phyloP scores from a whole-genome alignment of 2,113 vertebrate species.

The Corythaixoides concolor region DNA sequence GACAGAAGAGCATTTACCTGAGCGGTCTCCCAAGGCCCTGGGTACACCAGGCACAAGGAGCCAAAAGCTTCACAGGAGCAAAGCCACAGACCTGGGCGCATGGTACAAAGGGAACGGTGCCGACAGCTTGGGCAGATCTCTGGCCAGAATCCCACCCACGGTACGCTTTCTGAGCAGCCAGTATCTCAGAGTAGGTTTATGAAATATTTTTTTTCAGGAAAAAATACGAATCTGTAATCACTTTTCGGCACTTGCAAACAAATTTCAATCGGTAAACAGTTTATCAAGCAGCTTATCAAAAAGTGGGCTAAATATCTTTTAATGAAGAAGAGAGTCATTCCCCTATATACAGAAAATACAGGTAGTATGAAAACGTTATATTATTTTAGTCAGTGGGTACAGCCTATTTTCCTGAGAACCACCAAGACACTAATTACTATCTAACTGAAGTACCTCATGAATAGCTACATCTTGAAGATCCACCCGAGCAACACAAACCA shows the following conservation, averaged over 20 bases:
- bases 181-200: neutral
- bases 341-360: neutral
- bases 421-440: neutral
- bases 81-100: neutral
- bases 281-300: neutral
- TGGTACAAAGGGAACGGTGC: neutral
- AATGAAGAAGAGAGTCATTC: neutral
- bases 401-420: neutral
- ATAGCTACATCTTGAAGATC: neutral
- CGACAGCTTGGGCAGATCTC: neutral
- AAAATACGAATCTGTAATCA: neutral
- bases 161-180: neutral
- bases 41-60: neutral
- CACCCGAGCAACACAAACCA: neutral
- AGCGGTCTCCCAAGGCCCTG: neutral
- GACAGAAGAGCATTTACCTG: neutral
- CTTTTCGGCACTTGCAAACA: neutral
- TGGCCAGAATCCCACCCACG: neutral
- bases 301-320: neutral
- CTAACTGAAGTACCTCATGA: neutral
- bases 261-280: neutral
- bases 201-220: neutral
- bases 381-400: neutral
- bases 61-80: neutral
- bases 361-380: fast-evolving